Evolutionary conservation across 1,140 invertebrate species (phyloP).

Genomic region (Heterodera schachtii): DNA sequence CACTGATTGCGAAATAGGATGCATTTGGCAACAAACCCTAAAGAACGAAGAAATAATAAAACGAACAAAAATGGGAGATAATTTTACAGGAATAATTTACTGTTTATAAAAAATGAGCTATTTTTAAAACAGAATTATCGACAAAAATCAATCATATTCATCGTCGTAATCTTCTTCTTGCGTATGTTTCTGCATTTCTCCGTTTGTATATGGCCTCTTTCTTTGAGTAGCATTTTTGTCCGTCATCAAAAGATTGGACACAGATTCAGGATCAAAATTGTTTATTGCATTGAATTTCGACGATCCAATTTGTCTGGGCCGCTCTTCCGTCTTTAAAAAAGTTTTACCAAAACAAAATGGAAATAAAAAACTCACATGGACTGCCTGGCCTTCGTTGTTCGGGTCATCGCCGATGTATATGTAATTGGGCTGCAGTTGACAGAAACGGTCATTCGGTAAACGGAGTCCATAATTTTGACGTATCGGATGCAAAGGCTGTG

Average conservation of each 20-base stretch:
- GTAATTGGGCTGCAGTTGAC: slow-evolving; percentile 47
- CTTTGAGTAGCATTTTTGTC: not conserved
- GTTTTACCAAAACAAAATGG: not conserved
- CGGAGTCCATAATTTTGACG: slow-evolving; percentile 49
- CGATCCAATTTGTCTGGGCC: not conserved
- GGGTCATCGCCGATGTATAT: slow-evolving; percentile 14
- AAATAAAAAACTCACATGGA: not conserved
- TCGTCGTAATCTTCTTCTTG: slow-evolving; percentile 16
- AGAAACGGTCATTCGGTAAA: slow-evolving; percentile 48
- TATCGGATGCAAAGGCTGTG: slow-evolving; percentile 40
- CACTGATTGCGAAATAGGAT: not conserved
- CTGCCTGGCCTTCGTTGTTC: not conserved
- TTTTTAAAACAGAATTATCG: not conserved
- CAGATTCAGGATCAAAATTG: slow-evolving; percentile 18
- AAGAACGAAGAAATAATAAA: not conserved
- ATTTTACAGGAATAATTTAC: not conserved
- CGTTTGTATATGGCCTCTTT: slow-evolving; percentile 12
- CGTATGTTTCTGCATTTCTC: not conserved
- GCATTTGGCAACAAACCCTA: slow-evolving; percentile 11
- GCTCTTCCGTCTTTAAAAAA: not conserved
- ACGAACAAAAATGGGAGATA: not conserved
- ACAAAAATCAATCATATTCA: slow-evolving; percentile 14
- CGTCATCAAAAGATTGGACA: slow-evolving; percentile 10
- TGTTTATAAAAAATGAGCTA: not conserved
- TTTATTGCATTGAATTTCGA: slow-evolving; percentile 6